Base-by-base conservation (phyloP, 2,113 vertebrate species). In the Catharus bicknelli region DNA sequence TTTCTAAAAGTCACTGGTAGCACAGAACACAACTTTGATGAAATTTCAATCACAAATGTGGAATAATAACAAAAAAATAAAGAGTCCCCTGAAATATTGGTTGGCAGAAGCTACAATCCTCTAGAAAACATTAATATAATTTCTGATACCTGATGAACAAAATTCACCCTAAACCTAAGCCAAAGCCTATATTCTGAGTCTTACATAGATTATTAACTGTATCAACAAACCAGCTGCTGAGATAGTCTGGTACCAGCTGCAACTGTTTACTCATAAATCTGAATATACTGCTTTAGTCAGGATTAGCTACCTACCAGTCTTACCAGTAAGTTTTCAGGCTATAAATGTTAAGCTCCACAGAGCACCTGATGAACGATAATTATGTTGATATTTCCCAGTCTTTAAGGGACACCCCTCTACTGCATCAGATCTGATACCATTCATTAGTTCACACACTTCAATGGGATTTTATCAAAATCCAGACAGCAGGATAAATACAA, bases 291-390 rank as follows among this genome's bases (percentile, higher is more conserved):
- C 13, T 69, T 67, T 34, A 83, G 63, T 91, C 2, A 2, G 43
- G 45, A 77, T 91, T 88, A 81, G 27, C 87, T 38, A 47, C 32
- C 83, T 43, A 64, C 69, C 47, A 45, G 17, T 74, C 27, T 80
- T 29, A 38, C 26, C 53, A 77, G 38, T 53, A 90, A 94, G 90
- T 95, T 96, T 81, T 42, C n/a, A 63, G 45, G 59, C 29, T 83
- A 34, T 34, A 29, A 17, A 89, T 0, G 4, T 77, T 91, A 79
- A 95, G 81, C 74, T 93, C 70, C 84, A 66, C 29, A n/a, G 75
- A 93, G 88, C 84, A 91, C 90, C 82, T 89, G 79, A 94, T 81
- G 55, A 94, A 72, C 4, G 11, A 73, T 87, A 93, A 92, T 67
- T 69, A 93, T 10, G 47, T 42, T 75, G 86, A 64, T 86, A 78